These are phyloP conservation scores for Caenorhabditis sp. DNA, from an alignment of 2,888 invertebrate genomes.

Conservation along the genomic window DNA sequence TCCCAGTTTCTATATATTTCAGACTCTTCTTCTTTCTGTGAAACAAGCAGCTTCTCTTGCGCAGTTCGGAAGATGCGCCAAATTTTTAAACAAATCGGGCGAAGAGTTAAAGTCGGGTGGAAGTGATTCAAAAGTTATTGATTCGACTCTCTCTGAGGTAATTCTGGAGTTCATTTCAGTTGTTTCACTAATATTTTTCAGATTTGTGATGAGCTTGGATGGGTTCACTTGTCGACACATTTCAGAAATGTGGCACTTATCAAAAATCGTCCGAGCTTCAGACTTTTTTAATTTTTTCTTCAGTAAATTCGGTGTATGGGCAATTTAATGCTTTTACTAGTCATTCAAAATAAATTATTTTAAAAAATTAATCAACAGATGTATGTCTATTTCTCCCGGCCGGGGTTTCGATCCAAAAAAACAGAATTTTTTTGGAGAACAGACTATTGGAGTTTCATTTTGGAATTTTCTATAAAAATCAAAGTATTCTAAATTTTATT, in stretches of 20 bases:
- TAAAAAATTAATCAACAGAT: too few species aligned
- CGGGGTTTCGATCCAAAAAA: too few species aligned
- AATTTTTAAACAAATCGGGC: slow-evolving; percentile 70
- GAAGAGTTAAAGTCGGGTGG: slow-evolving; percentile 77
- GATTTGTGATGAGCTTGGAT: slow-evolving; percentile 78
- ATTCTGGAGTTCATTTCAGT: too few species aligned
- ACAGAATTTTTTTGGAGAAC: too few species aligned
- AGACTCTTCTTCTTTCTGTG: slow-evolving; percentile 80
- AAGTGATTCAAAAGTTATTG: slow-evolving; percentile 42
- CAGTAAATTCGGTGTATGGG: too few species aligned
- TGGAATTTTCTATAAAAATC: too few species aligned
- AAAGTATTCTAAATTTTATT: too few species aligned
- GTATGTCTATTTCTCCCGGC: too few species aligned
- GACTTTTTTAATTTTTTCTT: slow-evolving; percentile 76
- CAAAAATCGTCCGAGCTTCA: slow-evolving; percentile 79
- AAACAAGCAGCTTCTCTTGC: slow-evolving; percentile 81
- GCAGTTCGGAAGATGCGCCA: slow-evolving; percentile 84
- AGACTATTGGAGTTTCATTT: too few species aligned
- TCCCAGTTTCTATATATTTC: too few species aligned
- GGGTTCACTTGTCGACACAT: slow-evolving; percentile 78
- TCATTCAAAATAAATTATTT: background rate
- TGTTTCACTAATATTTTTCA: too few species aligned
- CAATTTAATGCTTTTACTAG: background rate
- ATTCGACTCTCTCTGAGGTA: slow-evolving; percentile 50
- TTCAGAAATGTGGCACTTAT: slow-evolving; percentile 77